phyloP scores from a whole-genome alignment of 2,797 vertebrate genomes.

The Tadarida brasiliensis region DNA sequence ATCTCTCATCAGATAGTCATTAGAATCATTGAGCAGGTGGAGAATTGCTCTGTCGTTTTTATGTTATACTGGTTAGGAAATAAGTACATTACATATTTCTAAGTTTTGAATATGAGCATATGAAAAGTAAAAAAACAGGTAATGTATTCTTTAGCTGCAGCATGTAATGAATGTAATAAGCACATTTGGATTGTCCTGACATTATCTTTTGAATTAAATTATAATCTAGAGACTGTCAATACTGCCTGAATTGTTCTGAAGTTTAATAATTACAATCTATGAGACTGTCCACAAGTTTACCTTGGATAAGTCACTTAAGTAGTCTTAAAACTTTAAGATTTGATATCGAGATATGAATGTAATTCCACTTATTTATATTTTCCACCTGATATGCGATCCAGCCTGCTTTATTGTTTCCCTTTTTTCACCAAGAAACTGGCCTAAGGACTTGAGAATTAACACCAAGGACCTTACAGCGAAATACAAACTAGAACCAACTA shows the following conservation, averaged over 20 bases:
- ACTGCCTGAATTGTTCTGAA: not conserved
- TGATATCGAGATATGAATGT: conserved; percentile 25
- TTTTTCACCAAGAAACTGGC: not conserved
- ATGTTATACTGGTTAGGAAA: not conserved
- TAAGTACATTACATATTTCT: not conserved
- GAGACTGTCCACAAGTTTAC: conserved; percentile 36
- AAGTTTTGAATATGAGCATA: not conserved
- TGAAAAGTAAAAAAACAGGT: not conserved
- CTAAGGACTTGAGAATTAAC: conserved; percentile 14
- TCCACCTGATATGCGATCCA: conserved; percentile 31
- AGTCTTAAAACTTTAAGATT: not conserved
- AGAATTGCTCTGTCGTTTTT: not conserved
- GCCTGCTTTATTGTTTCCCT: conserved; percentile 30
- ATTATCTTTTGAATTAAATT: conserved; percentile 10
- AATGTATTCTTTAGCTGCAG: not conserved
- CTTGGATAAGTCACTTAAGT: conserved; percentile 62
- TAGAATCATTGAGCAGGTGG: conserved; percentile 21
- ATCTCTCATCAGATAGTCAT: not conserved
- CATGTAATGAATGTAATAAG: not conserved
- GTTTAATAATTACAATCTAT: conserved; percentile 62
- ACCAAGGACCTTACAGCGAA: not conserved
- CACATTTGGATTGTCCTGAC: not conserved
- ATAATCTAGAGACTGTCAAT: not conserved
- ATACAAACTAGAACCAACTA: conserved; percentile 11
- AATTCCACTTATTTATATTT: conserved; percentile 72